These are phyloP conservation scores for Zosterops lateralis DNA, from an alignment of 2,113 vertebrate species.

Conservation along the genomic window DNA sequence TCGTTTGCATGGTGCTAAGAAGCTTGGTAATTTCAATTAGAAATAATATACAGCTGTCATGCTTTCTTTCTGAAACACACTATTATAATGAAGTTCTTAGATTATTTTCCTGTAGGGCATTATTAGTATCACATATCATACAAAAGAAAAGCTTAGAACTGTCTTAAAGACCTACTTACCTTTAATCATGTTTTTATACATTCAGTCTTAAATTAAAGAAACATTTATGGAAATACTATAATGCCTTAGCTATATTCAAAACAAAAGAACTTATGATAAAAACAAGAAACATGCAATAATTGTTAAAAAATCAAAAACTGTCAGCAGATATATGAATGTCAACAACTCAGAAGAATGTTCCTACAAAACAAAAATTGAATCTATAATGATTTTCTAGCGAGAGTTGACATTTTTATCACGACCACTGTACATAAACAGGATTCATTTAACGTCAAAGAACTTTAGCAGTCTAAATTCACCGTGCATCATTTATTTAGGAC, in stretches of 20 bases:
- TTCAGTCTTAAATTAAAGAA: conserved; percentile 20
- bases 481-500: not conserved
- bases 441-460: not conserved
- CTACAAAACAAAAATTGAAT: not conserved
- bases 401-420: not conserved
- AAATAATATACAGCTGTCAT: conserved; percentile 58
- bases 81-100: conserved; percentile 57
- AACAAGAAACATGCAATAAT: not conserved
- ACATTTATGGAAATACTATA: not conserved
- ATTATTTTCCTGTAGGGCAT: conserved; percentile 67
- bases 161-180: conserved; percentile 20
- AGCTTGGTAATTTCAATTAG: conserved; percentile 77
- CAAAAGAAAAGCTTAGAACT: conserved; percentile 56
- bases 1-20: conserved; percentile 59
- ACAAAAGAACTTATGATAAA: not conserved
- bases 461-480: not conserved
- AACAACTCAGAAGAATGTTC: not conserved
- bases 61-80: conserved; percentile 59
- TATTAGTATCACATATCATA: conserved; percentile 38
- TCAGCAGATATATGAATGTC: not conserved
- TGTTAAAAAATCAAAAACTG: not conserved
- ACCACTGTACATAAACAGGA: not conserved
- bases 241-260: not conserved
- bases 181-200: conserved; percentile 4
- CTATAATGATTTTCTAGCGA: not conserved